Conservation (phyloP, 2,113 vertebrate genomes). For the Phaethon lepturus region DNA sequence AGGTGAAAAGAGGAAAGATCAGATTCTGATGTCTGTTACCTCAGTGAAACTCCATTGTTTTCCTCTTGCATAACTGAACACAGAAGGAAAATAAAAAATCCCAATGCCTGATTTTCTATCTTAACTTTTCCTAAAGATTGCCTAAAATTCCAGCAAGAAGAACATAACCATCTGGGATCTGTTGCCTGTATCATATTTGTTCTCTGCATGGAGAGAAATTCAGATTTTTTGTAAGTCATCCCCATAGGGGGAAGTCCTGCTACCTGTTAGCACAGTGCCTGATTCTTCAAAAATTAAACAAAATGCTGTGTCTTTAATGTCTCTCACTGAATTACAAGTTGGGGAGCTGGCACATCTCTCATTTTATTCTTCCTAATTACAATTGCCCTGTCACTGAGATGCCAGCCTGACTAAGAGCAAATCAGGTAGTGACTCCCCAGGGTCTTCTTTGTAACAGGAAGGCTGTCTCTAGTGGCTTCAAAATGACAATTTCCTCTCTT, state of each 20-base stretch:
- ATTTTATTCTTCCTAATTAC: conserved; percentile 83
- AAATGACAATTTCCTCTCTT: conserved; percentile 80
- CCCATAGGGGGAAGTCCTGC: conserved; percentile 29
- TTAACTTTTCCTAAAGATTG: conserved; percentile 2
- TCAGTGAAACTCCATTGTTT: not conserved
- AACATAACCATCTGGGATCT: conserved; percentile 33
- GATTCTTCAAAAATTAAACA: conserved; percentile 59
- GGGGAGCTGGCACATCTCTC: conserved; percentile 70
- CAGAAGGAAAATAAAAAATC: not conserved
- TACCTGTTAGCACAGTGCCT: conserved; percentile 62
- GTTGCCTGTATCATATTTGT: conserved; percentile 18
- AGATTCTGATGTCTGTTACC: not conserved
- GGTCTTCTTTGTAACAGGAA: conserved; percentile 74
- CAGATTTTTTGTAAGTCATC: conserved; percentile 53
- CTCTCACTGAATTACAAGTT: conserved; percentile 67
- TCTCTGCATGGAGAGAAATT: conserved; percentile 46
- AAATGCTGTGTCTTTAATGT: conserved; percentile 67
- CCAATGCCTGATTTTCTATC: not conserved
- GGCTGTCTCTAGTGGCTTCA: conserved; percentile 78
- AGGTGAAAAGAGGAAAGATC: conserved; percentile 1
- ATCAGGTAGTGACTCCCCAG: conserved; percentile 77
- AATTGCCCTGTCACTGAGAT: conserved; percentile 81
- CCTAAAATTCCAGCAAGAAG: conserved; percentile 34
- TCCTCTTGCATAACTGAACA: not conserved
- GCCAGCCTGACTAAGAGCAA: conserved; percentile 74